Base-by-base conservation (phyloP, 2,888 invertebrate genomes). In the Sesamia inferens region DNA sequence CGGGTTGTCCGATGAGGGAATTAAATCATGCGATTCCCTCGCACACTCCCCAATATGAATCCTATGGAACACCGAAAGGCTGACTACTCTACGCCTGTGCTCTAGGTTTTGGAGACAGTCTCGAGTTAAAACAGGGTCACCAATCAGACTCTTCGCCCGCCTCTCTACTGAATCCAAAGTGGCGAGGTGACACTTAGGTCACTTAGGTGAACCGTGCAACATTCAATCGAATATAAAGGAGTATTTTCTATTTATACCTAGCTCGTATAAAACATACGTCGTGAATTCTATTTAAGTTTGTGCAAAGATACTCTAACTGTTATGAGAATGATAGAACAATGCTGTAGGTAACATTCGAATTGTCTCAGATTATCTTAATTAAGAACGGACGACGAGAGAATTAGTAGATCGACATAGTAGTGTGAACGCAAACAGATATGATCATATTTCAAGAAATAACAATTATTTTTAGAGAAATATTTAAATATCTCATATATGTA, bases 351-450 rank as follows among this genome's bases (percentile, higher is more conserved):
- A n/a, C n/a, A 68, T 54, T 54, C 10, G n/a, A 54, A 54, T 83
- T 79, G 75, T 83, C 55, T 70, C 55, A 82, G 70, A 82, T 82
- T 74, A 81, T 74, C 79, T 71, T 58, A 65, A 55, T 61, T 31
- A 31, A 3, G 31, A 78, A 68, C 54, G 39, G 65, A 44, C 39
- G 55, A 44, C 44, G 57, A 31, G 44, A n/a, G 58, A 58, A 68
- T 68, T 39, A 39, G 5, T 74, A 54, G 16, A 47, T 22, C 48
- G 31, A 31, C 31, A 31, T 39, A 7, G 5, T 0, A 39, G 39
- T 61, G 42, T 54, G 47, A 68, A 68, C 59, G 22, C 59, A 48
- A 68, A 59, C 59, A 24, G 48, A 75, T 62, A 7, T 39, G 39
- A 54, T 55, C 47, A 71, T 68, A 1, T 58, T 22, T 44, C n/a